A percentile compares a stretch with the other conserved stretches of the same genome.
phyloP scores from a whole-genome alignment of 2,888 invertebrate genomes.

The Cacoxenus indagator region DNA sequence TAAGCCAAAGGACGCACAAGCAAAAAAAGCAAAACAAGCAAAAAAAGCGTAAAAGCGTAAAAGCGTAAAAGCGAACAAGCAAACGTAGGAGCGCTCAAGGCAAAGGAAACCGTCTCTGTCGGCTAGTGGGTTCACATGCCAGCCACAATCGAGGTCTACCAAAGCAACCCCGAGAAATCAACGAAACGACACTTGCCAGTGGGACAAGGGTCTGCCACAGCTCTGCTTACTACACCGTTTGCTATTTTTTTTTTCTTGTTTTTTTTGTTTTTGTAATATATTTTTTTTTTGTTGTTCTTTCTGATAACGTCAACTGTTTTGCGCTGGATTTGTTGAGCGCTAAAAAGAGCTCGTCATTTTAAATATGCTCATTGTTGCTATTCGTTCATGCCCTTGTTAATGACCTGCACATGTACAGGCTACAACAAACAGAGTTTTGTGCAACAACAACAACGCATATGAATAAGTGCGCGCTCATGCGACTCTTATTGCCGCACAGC shows the following conservation, averaged over 20 bases:
- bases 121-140: slow-evolving; percentile 63
- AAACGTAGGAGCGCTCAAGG: background rate
- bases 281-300: slow-evolving; percentile 34
- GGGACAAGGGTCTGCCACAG: slow-evolving; percentile 24
- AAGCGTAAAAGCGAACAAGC: slow-evolving; percentile 9
- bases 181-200: slow-evolving; percentile 59
- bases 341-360: slow-evolving; percentile 3
- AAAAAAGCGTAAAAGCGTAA: slow-evolving; percentile 17
- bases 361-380: background rate
- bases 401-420: slow-evolving; percentile 11
- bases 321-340: slow-evolving; percentile 12
- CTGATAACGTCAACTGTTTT: background rate
- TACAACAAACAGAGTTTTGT: too few relatives aligned
- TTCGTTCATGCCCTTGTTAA: slow-evolving; percentile 5
- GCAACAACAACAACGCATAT: slow-evolving; percentile 12
- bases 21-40: slow-evolving; percentile 14
- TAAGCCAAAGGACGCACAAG: background rate
- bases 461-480: slow-evolving; percentile 1
- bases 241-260: slow-evolving; percentile 57
- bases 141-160: slow-evolving; percentile 68
- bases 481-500: background rate
- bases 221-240: background rate
- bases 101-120: slow-evolving; percentile 51
- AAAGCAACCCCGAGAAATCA: slow-evolving; percentile 61
- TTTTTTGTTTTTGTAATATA: slow-evolving; percentile 18